These are phyloP conservation scores for Miltochrista miniata DNA, from an alignment of 2,888 invertebrate species.

Conservation along the genomic window DNA sequence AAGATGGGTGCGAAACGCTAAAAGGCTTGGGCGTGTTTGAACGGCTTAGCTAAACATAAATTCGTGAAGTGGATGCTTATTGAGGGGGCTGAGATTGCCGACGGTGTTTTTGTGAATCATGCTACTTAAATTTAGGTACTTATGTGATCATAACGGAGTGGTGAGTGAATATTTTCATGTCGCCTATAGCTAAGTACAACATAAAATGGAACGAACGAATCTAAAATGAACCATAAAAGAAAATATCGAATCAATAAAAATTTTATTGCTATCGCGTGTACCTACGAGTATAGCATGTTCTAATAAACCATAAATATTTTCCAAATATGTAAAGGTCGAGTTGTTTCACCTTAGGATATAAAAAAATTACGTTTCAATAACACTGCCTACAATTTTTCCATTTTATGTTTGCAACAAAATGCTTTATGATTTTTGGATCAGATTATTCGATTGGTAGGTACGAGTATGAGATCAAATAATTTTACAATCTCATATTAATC, in stretches of 20 bases:
- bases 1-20: conserved; percentile 65
- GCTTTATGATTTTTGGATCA: background rate
- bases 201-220: conserved; percentile 20
- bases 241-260: conserved; percentile 60
- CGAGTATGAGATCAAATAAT: too few relatives aligned
- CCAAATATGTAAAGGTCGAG: conserved; percentile 48
- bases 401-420: background rate
- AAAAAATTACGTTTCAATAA: background rate
- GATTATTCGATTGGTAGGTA: too few relatives aligned
- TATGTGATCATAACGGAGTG: conserved; percentile 36
- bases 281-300: conserved; percentile 46
- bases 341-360: conserved; percentile 15
- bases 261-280: conserved; percentile 51
- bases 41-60: conserved; percentile 74
- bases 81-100: conserved; percentile 45
- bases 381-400: background rate
- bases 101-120: conserved; percentile 36
- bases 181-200: too few relatives aligned
- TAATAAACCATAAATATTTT: conserved; percentile 61
- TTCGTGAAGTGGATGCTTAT: conserved; percentile 64
- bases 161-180: too few relatives aligned
- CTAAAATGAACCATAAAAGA: conserved; percentile 58
- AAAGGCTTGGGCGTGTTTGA: conserved; percentile 72
- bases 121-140: conserved; percentile 50
- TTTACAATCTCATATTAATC: too few relatives aligned